Percentiles rank a stretch among this genome's conserved stretches.
Conservation (phyloP, 1,140 invertebrate species). For the Conus betulinus region DNA sequence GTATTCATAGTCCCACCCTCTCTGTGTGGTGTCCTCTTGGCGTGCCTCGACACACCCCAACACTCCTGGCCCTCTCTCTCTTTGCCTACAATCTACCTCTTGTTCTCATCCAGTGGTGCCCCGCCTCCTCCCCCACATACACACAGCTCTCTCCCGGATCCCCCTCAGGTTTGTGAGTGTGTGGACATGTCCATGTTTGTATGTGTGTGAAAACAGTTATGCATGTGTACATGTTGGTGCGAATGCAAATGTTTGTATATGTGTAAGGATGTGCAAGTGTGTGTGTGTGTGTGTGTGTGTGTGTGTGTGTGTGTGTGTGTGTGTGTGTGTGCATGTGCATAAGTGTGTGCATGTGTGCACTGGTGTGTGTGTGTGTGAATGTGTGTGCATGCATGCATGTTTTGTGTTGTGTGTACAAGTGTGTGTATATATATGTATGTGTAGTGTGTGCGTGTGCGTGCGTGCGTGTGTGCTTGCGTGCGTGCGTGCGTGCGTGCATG, state of each 20-base stretch:
- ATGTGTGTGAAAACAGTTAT: too few relatives aligned
- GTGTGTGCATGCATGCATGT: neutral
- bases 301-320: constrained; percentile 5
- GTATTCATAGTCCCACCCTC: too few relatives aligned
- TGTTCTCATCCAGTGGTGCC: too few relatives aligned
- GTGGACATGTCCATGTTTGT: too few relatives aligned
- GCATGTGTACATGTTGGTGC: too few relatives aligned
- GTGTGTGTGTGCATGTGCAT: neutral
- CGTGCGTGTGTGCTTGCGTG: neutral
- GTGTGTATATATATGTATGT: too few relatives aligned
- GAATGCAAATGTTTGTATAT: neutral
- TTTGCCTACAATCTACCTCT: too few relatives aligned
- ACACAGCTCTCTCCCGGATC: too few relatives aligned
- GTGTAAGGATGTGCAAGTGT: neutral
- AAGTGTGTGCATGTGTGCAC: neutral
- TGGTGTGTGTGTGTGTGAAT: constrained; percentile 1
- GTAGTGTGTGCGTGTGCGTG: neutral
- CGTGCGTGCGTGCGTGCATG: neutral
- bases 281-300: constrained; percentile 12
- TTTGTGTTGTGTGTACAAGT: neutral
- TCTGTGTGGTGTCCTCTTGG: too few relatives aligned
- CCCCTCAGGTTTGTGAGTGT: neutral
- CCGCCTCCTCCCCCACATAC: too few relatives aligned
- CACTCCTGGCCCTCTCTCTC: too few relatives aligned
- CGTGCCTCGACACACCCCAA: too few relatives aligned